Evolutionary conservation across 2,888 invertebrate genomes (phyloP), one percentile per base, ranked within the genome.

Genomic region (Saturnia pavonia): DNA sequence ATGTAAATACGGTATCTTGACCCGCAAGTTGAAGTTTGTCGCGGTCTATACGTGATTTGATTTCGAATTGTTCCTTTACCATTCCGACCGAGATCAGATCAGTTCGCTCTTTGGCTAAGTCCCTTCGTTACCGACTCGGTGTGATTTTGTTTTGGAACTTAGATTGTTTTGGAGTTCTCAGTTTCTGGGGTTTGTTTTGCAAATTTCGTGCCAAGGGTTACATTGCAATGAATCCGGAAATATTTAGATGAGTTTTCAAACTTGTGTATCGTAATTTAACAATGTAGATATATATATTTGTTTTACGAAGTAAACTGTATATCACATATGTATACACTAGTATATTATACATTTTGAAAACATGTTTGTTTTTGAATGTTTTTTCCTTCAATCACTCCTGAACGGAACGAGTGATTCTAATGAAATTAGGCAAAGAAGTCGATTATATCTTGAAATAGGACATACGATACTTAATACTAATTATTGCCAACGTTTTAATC

Each of bases 81-180:
- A 71, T 77, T 69, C 66, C 57, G 71, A 63, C 70, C 71, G 69
- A 66, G 74, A 71, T 67, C 68, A 76, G 80, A 81, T 79, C 78
- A 77, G 77, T 75, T 80, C 40, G 65, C 80, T 83, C 78, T 80
- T 78, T 79, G 73, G 71, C 72, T 73, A 76, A 79, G 80, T 73
- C 76, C 78, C 78, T 80, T 80, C 72, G 74, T 77, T 77, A 77
- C 74, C 70, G 69, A 76, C 74, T 79, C 73, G 70, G 72, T 54
- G 22, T 48, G 67, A 67, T 72, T 70, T 72, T 72, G 72, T 72
- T 72, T 57, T 57, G 74, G 65, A 75, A 72, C 66, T 68, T 48
- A 68, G 67, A 73, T 78, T 73, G 71, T 73, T 74, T 74, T 67
- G 68, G 60, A 68, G 66, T 72, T 63, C 63, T 68, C 34, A 68